A percentile compares a stretch with the other conserved stretches of the same genome.
These are phyloP conservation scores for Pelobates cultripes DNA, from an alignment of 2,797 vertebrate genomes.

Conservation along the genomic window DNA sequence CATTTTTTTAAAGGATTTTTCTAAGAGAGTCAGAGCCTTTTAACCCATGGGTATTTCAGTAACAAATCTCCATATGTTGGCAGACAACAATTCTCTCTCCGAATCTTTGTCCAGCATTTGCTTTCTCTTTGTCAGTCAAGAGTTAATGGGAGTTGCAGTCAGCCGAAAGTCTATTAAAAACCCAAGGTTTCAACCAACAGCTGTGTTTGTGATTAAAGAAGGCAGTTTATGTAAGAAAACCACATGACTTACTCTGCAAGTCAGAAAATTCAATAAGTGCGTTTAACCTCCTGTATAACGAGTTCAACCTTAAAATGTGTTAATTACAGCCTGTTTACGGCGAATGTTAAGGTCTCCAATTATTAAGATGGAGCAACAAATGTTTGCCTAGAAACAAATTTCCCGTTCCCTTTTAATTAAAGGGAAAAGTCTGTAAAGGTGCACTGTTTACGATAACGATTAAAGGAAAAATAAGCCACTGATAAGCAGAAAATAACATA, in stretches of 20 bases:
- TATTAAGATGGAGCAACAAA: slow-evolving; percentile 52
- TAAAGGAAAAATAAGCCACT: slow-evolving; percentile 58
- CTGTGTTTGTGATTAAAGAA: slow-evolving; percentile 1
- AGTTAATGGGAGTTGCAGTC: no score
- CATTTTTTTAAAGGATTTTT: no score
- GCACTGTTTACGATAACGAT: slow-evolving; percentile 53
- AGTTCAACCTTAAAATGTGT: slow-evolving; percentile 57
- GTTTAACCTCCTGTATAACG: slow-evolving; percentile 51
- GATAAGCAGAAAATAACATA: slow-evolving; percentile 65
- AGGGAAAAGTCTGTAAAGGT: slow-evolving; percentile 56
- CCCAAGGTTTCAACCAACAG: not conserved
- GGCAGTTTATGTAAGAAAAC: slow-evolving; percentile 9
- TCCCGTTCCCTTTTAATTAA: slow-evolving; percentile 57
- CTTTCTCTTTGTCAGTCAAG: no score
- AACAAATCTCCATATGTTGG: no score
- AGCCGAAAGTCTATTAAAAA: no score
- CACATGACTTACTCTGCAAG: not conserved
- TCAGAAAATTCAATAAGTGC: slow-evolving; percentile 43
- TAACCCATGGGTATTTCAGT: no score
- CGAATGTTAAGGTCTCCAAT: slow-evolving; percentile 33
- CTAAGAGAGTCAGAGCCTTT: no score
- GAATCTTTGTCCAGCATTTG: no score
- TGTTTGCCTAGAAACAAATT: slow-evolving; percentile 57
- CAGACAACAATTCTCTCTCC: no score
- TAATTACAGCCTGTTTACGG: slow-evolving; percentile 51